phyloP scores from a whole-genome alignment of 2,113 vertebrate genomes.

The Anhinga rufa region DNA sequence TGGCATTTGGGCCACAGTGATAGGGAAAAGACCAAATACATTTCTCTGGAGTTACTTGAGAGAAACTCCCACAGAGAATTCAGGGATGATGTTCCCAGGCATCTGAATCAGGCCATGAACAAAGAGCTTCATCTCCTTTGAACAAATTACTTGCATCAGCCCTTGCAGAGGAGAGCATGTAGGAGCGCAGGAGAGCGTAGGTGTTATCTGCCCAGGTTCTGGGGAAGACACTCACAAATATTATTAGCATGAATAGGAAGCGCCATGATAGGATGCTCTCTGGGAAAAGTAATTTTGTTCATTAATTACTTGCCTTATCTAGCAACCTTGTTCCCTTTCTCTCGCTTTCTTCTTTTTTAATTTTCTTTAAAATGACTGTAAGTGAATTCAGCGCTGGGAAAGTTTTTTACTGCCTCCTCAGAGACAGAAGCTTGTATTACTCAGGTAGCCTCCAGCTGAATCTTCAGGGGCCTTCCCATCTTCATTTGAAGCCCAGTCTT shows the following conservation, averaged over 20 bases:
- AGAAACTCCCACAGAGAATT: neutral
- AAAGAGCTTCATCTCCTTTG: neutral
- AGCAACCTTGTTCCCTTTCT: conserved; percentile 6
- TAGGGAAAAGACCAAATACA: neutral
- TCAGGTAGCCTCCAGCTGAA: conserved; percentile 22
- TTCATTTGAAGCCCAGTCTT: neutral
- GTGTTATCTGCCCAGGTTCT: conserved; percentile 34
- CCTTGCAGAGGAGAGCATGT: neutral
- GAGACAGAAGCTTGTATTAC: neutral
- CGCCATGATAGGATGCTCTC: conserved; percentile 47
- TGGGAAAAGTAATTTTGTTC: conserved; percentile 56
- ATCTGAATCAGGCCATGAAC: neutral
- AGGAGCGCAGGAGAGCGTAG: neutral
- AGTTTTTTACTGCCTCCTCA: neutral
- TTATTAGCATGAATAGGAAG: conserved; percentile 47
- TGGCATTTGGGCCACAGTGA: rapidly evolving
- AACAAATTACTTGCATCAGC: neutral
- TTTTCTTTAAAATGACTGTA: conserved; percentile 25
- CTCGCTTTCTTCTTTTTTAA: neutral
- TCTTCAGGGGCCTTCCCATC: neutral
- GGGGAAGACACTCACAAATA: conserved; percentile 52
- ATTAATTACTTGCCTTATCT: conserved; percentile 67
- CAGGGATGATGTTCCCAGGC: neutral
- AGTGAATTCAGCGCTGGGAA: neutral
- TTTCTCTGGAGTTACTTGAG: neutral